Percentiles rank a stretch among this genome's conserved stretches.
phyloP scores from a whole-genome alignment of 1,140 invertebrate species.

The Drosophila busckii region DNA sequence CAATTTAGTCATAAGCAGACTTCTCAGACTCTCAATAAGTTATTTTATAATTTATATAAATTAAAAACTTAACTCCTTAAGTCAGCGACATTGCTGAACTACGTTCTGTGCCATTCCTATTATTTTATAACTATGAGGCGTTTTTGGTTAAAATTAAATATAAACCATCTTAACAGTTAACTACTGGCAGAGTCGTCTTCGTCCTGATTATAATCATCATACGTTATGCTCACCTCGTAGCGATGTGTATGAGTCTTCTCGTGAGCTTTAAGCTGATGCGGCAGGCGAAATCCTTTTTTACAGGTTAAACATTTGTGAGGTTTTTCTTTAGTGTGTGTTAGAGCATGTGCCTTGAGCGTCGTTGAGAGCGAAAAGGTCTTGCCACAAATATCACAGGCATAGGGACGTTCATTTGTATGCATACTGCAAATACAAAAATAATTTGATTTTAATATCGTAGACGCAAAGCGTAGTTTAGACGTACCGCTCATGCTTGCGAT shows the following conservation, averaged over 20 bases:
- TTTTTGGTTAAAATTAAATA: not conserved
- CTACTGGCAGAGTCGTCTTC: conserved; percentile 12
- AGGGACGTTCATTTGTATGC: conserved; percentile 82
- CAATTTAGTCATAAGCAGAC: too few species aligned
- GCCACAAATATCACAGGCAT: conserved; percentile 80
- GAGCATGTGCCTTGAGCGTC: conserved; percentile 49
- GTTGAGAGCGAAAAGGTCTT: conserved; percentile 81
- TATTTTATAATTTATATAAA: too few species aligned
- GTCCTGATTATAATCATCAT: conserved; percentile 9
- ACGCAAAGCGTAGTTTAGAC: too few species aligned
- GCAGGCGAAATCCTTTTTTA: conserved; percentile 57
- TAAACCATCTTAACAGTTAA: not conserved
- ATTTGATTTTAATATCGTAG: not conserved
- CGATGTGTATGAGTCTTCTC: conserved; percentile 50
- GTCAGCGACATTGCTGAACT: too few species aligned
- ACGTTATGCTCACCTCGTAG: conserved; percentile 11
- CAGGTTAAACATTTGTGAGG: conserved; percentile 58
- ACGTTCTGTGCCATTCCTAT: too few species aligned
- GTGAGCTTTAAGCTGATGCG: conserved; percentile 66
- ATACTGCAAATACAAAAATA: conserved; percentile 52
- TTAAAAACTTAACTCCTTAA: too few species aligned
- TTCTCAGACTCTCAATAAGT: too few species aligned
- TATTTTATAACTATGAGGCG: not conserved
- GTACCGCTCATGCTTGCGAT: conserved; percentile 74
- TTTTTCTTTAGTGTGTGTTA: conserved; percentile 53